phyloP scores from a whole-genome alignment of 2,113 vertebrate species.

The Catharus bicknelli region DNA sequence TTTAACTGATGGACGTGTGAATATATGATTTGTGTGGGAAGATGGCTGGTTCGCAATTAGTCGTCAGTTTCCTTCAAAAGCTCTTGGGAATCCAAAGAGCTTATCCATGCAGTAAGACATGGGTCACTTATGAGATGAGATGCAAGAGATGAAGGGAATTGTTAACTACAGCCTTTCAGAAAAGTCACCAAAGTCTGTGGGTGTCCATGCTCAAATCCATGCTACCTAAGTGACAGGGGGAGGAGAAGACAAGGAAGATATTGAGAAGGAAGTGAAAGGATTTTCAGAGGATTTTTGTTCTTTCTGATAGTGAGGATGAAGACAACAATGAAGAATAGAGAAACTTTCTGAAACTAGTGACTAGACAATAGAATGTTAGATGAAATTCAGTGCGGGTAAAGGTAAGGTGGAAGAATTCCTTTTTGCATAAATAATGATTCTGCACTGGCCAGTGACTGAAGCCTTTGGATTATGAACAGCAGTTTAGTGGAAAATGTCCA shows the following conservation, averaged over 20 bases:
- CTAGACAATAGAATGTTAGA: neutral
- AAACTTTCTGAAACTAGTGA: neutral
- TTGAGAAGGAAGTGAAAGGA: neutral
- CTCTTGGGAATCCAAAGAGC: neutral
- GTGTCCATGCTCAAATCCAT: neutral
- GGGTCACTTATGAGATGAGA: neutral
- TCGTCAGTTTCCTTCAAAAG: neutral
- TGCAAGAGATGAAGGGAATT: neutral
- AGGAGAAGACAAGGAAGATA: neutral
- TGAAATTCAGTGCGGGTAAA: neutral
- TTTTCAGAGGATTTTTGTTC: neutral
- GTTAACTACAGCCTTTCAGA: neutral
- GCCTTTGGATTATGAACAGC: neutral
- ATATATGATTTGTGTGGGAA: neutral
- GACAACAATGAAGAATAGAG: neutral
- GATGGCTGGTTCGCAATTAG: neutral
- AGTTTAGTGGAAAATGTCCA: neutral
- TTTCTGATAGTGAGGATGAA: neutral
- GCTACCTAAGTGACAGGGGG: neutral
- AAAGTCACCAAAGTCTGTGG: neutral
- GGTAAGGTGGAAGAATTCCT: neutral
- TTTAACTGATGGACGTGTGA: neutral
- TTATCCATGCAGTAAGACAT: neutral
- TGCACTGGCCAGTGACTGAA: neutral
- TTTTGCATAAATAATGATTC: neutral